These are phyloP conservation scores for Megathymus violae DNA, from an alignment of 1,140 invertebrate genomes.

Conservation along the genomic window DNA sequence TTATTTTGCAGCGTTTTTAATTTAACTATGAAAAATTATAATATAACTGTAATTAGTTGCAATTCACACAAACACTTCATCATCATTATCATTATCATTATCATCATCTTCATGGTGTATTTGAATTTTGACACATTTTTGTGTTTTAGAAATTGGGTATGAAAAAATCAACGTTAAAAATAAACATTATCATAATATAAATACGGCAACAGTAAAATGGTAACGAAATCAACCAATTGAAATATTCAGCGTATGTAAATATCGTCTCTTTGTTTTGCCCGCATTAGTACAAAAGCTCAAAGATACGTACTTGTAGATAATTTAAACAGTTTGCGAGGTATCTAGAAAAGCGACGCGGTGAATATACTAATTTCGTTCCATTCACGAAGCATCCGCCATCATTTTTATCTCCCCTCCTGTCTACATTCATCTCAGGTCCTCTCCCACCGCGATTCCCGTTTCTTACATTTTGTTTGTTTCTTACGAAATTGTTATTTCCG, in stretches of 20 bases:
- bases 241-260: neutral
- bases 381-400: slow-evolving; percentile 75
- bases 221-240: neutral
- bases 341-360: slow-evolving; percentile 63
- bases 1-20: too few species aligned
- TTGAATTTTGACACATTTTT: too few species aligned
- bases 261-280: slow-evolving; percentile 34
- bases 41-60: too few species aligned
- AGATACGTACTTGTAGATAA: slow-evolving; percentile 55
- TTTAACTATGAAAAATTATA: too few species aligned
- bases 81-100: too few species aligned
- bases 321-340: slow-evolving; percentile 60
- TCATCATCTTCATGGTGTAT: too few species aligned
- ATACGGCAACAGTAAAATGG: too few species aligned
- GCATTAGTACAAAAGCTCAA: slow-evolving; percentile 46
- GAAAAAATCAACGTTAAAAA: too few species aligned
- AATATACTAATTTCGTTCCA: slow-evolving; percentile 80
- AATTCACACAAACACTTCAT: too few species aligned
- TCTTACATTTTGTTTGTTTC: slow-evolving; percentile 80
- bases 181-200: too few species aligned
- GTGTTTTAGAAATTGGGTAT: too few species aligned
- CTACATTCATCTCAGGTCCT: slow-evolving; percentile 75
- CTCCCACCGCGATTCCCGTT: slow-evolving; percentile 62
- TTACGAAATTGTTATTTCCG: slow-evolving; percentile 80
- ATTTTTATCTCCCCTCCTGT: slow-evolving; percentile 77